These are phyloP conservation scores for Drosophila bunnanda DNA, from an alignment of 2,888 invertebrate species.

Conservation along the genomic window DNA sequence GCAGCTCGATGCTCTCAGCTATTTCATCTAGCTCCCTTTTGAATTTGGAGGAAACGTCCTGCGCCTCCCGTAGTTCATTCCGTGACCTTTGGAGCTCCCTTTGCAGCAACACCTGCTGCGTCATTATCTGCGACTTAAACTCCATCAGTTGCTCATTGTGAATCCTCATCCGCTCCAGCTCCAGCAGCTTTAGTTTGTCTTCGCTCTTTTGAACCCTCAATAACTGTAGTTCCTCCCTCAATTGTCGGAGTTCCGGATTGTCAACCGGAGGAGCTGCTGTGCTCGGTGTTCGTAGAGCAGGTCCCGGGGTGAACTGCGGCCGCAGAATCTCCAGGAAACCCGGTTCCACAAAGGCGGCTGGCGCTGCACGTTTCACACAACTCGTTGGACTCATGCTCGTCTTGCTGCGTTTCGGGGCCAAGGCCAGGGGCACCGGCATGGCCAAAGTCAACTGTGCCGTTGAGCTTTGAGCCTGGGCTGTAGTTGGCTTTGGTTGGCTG, in stretches of 20 bases:
- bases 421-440: constrained; percentile 65
- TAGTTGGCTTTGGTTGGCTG: constrained; percentile 68
- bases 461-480: constrained; percentile 65
- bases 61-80: constrained; percentile 93
- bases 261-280: constrained; percentile 50
- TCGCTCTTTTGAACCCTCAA: constrained; percentile 93
- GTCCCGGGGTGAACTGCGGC: constrained; percentile 94
- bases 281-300: constrained; percentile 89
- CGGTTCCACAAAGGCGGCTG: constrained; percentile 93
- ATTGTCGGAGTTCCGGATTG: constrained; percentile 61
- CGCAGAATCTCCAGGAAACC: constrained; percentile 95
- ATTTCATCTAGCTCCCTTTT: constrained; percentile 97
- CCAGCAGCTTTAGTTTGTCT: constrained; percentile 95
- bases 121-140: constrained; percentile 97
- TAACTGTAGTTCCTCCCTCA: constrained; percentile 94
- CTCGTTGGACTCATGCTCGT: constrained; percentile 84
- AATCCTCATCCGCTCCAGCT: constrained; percentile 94
- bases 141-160: constrained; percentile 96
- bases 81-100: constrained; percentile 93
- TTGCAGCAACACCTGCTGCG: constrained; percentile 93
- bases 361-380: constrained; percentile 86
- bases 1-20: constrained; percentile 97
- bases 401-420: constrained; percentile 80
- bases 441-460: constrained; percentile 66
- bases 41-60: constrained; percentile 92